phyloP scores from a whole-genome alignment of 2,888 invertebrate species.

The Macrostomum cliftonense region DNA sequence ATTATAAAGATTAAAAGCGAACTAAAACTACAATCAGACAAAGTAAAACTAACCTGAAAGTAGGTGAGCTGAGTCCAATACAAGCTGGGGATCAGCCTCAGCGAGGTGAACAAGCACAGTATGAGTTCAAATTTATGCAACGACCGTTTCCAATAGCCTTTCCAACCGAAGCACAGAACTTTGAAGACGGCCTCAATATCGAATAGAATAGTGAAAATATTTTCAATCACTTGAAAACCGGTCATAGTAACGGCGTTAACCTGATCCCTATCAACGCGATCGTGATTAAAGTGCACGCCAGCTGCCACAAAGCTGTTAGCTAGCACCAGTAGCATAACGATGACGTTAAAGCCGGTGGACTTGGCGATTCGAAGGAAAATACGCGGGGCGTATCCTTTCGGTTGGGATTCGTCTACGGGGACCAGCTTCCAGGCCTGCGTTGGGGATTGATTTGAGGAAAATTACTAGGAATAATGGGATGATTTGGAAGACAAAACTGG shows the following conservation, averaged over 20 bases:
- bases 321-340: constrained; percentile 79
- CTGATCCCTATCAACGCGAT: constrained; percentile 10
- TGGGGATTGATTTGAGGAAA: too few species aligned
- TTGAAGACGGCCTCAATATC: constrained; percentile 86
- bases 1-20: too few species aligned
- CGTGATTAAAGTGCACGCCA: constrained; percentile 52
- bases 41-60: constrained; percentile 53
- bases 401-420: constrained; percentile 85
- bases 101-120: constrained; percentile 70
- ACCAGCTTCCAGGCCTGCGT: constrained; percentile 78
- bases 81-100: constrained; percentile 69
- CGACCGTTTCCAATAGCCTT: constrained; percentile 80
- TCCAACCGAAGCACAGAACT: constrained; percentile 86
- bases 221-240: too few species aligned
- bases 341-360: constrained; percentile 71
- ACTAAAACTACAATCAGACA: too few species aligned
- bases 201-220: constrained; percentile 73
- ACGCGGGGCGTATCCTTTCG: constrained; percentile 44
- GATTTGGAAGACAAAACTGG: too few species aligned
- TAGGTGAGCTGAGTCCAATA: constrained; percentile 80
- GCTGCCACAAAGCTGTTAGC: constrained; percentile 89
- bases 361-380: too few species aligned
- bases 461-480: too few species aligned
- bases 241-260: too few species aligned
- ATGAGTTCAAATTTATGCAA: constrained; percentile 91